These are phyloP conservation scores for Adelognathus sp. DNA, from an alignment of 2,888 invertebrate species.

Conservation along the genomic window DNA sequence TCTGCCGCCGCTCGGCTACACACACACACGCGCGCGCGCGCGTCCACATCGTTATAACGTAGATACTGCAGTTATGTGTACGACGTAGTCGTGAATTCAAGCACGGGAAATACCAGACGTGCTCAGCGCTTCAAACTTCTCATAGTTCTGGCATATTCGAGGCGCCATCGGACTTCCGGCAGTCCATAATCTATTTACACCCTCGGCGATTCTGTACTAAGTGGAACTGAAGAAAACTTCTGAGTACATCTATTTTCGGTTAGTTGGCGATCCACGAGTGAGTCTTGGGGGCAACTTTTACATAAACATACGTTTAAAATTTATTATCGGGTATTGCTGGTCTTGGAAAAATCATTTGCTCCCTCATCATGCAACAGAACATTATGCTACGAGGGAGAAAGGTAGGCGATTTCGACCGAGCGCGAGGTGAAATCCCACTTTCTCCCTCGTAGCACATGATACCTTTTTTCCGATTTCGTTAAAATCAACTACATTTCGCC, in stretches of 20 bases:
- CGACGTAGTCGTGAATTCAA: conserved; percentile 34
- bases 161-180: conserved; percentile 49
- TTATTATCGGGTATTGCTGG: not conserved
- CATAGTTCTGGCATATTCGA: conserved; percentile 48
- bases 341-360: not conserved
- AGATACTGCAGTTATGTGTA: conserved; percentile 29
- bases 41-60: conserved; percentile 24
- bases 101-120: conserved; percentile 42
- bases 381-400: too few relatives aligned
- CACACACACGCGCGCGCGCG: not conserved
- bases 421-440: not conserved
- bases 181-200: conserved; percentile 46
- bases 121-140: conserved; percentile 46
- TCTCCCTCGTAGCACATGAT: too few relatives aligned
- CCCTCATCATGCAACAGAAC: not conserved
- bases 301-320: not conserved
- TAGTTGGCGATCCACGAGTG: not conserved
- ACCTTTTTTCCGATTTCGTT: too few relatives aligned
- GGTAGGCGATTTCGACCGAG: too few relatives aligned
- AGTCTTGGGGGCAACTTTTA: not conserved
- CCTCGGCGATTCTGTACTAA: not conserved
- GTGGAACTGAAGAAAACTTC: not conserved
- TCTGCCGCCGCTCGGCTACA: conserved; percentile 6
- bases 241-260: conserved; percentile 1
- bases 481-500: too few relatives aligned